Base-by-base conservation (phyloP, 2,888 invertebrate species). In the Xylota segnis region DNA sequence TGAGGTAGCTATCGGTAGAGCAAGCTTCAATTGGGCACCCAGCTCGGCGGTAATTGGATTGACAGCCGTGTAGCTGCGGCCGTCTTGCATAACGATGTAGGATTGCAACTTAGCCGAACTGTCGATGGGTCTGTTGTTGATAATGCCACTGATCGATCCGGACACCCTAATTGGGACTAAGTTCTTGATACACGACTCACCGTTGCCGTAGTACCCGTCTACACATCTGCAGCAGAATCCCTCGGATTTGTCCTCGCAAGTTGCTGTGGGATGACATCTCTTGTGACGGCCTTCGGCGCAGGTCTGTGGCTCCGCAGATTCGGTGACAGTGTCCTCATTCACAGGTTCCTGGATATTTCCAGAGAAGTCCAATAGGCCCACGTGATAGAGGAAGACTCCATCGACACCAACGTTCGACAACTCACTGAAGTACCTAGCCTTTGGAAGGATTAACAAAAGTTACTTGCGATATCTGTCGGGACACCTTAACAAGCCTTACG, bases 181-280 rank as follows among this genome's bases (percentile, higher is more conserved):
- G 90, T 95, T 94, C 91, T 96, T 96, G 78, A 99, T 94, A 90
- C 99, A 99, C 66, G 95, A 95, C 90, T 95, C 95, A 70, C 99
- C 99, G 91, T 99, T 99, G 84, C 99, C 99, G 90, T 97, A 98
- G 92, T 93, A 97, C 5, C 96, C 96, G n/a, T 94, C 93, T 43
- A 94, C 93, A 91, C 99, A 99, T 87, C 94, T 93, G 91, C 99
- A 99, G 90, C 99, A 99, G 91, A 96, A 98, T 7, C 98, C 98
- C 37, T 94, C 93, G 63, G 94, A 94, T 89, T 96, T 96, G 91
- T 99, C 98, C 5, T 95, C 93, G 91, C 98, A 99, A 70, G 94
- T 93, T 0, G 98, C 97, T 89, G 96, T 95, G 52, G 94, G 94
- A 90, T 98, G 97, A 90, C 98, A 99, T 52, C 94, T 94, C 47